Evolutionary conservation across 64 coral and sea anemone species (phyloP), one percentile per base, ranked within the genome.

Genomic region (Pocillopora verrucosa): DNA sequence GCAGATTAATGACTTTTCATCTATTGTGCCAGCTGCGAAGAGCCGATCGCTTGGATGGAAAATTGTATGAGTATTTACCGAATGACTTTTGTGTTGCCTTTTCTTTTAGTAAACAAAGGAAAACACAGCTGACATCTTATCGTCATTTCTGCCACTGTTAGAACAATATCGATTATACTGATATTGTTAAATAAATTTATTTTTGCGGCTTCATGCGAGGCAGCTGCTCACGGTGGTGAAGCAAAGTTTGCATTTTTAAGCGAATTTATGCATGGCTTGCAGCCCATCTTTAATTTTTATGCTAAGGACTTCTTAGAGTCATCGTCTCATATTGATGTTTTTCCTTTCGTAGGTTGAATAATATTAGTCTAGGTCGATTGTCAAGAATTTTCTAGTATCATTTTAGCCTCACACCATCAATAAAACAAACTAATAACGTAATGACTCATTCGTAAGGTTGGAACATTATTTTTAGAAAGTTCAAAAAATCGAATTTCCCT

Each of bases 151-250:
- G 37, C 61, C 65, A 25, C 68, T 72, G 82, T 85, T 37, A 37
- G 36, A 12, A 85, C 63, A 14, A 13, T 72, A 72, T 68, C 26
- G 79, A 56, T 85, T 57, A 51, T 70, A 85, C 37, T 58, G 64
- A 62, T 67, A 85, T 72, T 72, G 82, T 85, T 56, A 72, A 85
- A 72, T 85, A 72, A 85, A 85, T 85, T 85, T 63, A 85, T 85
- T 65, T 70, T 68, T 56, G 82, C 35, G 64, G 65, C 82, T 72
- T 22, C 22, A 12, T 12, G 64, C 16, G 19, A 16, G 61, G 36
- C 65, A 85, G 82, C 69, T 85, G 82, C 72, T n/a, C 58, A 22
- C 10, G 35, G 19, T 85, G 51, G 17, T 16, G 34, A 83, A 9
- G 11, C 65, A 85, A 85, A 85, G 63, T 85, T 58, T 85, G 65